Base-by-base conservation (phyloP, 2,113 vertebrate species). In the Mustelus asterias region DNA sequence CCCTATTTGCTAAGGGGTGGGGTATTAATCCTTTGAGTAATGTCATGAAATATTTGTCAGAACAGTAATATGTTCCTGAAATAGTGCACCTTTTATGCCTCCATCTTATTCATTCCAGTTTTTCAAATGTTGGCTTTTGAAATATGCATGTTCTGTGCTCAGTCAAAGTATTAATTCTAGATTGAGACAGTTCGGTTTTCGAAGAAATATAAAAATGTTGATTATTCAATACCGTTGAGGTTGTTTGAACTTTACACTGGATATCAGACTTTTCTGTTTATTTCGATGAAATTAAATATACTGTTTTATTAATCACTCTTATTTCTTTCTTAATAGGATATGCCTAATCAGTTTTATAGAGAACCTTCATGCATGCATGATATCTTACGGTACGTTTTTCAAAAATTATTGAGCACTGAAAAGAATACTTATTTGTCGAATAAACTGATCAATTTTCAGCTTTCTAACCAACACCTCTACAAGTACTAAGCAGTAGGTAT, bases 261-360 rank as follows among this genome's bases (percentile, higher is more conserved):
- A 65, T 18, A 93, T 37, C 60, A 65, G 33, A 65, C 16, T 33
- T 67, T 65, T 65, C 60, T 93, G 89, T 65, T 65, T n/a, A 37
- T 37, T 93, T 93, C 22, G n/a, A 37, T 65, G 63, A 41, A 92
- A 92, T 29, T 65, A 1, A 83, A 24, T 65, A 8, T 96, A 80
- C 37, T 37, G 29, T 37, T 16, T 41, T 90, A 26, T 70, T 95
- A 13, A 92, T 8, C 20, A 94, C 60, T 83, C 9, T 85, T 37
- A 13, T 65, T 76, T 44, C 69, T 65, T 76, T 44, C 76, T 60
- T 96, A 76, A 95, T 96, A 99, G 99, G 99, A 99, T 96, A 97
- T 99, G 95, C 99, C 99, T 78, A 99, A 99, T 97, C 98, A 98
- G 80, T 99, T 99, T 98, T 99, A 98, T 97, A 97, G 98, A 96